Evolutionary conservation across 92 coral and sea anemone species (phyloP).

Genomic region (Porites rus): DNA sequence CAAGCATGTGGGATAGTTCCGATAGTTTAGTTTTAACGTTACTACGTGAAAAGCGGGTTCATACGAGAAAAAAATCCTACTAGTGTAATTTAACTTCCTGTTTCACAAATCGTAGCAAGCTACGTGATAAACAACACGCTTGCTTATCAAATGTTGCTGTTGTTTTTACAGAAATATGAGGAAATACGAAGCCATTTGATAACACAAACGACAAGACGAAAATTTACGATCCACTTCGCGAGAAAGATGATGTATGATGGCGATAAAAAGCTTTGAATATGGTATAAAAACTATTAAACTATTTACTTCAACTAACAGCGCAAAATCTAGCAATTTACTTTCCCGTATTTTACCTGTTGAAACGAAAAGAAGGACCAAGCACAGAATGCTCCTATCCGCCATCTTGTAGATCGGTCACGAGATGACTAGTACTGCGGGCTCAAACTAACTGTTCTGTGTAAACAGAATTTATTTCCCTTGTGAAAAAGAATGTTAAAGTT

Average conservation of each 20-base stretch:
- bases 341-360: slow-evolving; percentile 22
- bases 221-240: neutral
- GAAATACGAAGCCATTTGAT: neutral
- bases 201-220: neutral
- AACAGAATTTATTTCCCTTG: neutral
- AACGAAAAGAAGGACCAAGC: slow-evolving; percentile 15
- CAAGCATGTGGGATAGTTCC: neutral
- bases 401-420: slow-evolving; percentile 45
- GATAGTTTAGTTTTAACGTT: neutral
- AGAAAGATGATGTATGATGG: neutral
- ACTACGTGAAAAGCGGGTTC: neutral
- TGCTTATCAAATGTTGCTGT: neutral
- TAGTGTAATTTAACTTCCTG: neutral
- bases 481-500: neutral
- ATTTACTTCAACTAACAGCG: neutral
- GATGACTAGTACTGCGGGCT: slow-evolving; percentile 41
- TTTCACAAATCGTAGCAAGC: neutral
- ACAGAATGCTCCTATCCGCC: slow-evolving; percentile 20
- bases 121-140: neutral
- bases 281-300: neutral
- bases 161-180: neutral
- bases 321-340: neutral
- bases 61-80: neutral
- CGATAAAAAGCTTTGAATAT: neutral
- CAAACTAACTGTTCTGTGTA: neutral